A percentile compares a stretch with the other conserved stretches of the same genome.
These are phyloP conservation scores for Hemithea aestivaria DNA, from an alignment of 2,888 invertebrate genomes.

Conservation along the genomic window DNA sequence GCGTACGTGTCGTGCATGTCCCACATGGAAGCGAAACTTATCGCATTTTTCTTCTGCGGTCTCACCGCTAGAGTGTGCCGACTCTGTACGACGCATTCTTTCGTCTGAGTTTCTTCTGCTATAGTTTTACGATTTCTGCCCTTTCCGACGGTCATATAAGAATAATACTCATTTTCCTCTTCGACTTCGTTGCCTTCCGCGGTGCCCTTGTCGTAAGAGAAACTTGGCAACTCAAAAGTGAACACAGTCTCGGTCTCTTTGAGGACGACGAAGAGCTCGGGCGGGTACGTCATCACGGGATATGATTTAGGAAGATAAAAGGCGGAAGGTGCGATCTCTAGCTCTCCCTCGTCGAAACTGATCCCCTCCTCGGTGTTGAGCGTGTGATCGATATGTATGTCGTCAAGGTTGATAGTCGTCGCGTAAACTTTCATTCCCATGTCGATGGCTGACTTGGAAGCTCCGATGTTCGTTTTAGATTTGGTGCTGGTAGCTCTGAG, in stretches of 20 bases:
- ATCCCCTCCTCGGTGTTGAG: slow-evolving; percentile 60
- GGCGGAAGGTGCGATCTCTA: slow-evolving; percentile 62
- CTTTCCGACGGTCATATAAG: slow-evolving; percentile 82
- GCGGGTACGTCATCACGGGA: slow-evolving; percentile 64
- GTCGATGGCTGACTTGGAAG: slow-evolving; percentile 34
- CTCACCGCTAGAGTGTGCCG: slow-evolving; percentile 80
- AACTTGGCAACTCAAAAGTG: slow-evolving; percentile 82
- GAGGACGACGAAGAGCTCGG: slow-evolving; percentile 80
- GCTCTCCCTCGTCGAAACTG: slow-evolving; percentile 35
- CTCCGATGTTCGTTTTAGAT: background rate
- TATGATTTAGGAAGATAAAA: slow-evolving; percentile 56
- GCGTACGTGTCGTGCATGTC: slow-evolving; percentile 87
- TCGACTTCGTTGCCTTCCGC: slow-evolving; percentile 78
- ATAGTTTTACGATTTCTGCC: slow-evolving; percentile 83
- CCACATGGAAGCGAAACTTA: slow-evolving; percentile 85
- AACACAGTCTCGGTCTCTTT: slow-evolving; percentile 83
- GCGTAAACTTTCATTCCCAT: slow-evolving; percentile 61
- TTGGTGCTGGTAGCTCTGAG: slow-evolving; percentile 39
- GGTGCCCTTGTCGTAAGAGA: slow-evolving; percentile 80
- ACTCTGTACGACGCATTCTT: slow-evolving; percentile 79
- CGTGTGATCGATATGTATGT: slow-evolving; percentile 73
- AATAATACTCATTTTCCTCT: slow-evolving; percentile 82
- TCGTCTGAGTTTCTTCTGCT: slow-evolving; percentile 85
- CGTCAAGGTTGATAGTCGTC: slow-evolving; percentile 73
- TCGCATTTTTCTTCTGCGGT: slow-evolving; percentile 75